These are phyloP conservation scores for Scaptomyza graminum DNA, from an alignment of 1,140 invertebrate genomes.

Conservation along the genomic window DNA sequence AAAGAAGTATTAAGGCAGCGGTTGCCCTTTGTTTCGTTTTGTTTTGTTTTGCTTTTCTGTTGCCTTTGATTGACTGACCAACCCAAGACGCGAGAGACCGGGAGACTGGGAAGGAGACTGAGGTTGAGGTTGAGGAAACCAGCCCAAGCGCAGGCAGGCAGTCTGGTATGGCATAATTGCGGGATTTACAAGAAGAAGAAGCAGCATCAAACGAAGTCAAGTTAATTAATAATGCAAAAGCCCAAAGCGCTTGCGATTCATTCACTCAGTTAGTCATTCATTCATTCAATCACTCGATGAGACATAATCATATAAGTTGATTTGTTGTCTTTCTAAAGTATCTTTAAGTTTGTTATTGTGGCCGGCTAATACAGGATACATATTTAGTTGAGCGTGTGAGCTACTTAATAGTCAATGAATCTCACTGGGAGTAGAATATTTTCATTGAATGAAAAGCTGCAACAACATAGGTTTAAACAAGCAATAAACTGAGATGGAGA, in stretches of 20 bases:
- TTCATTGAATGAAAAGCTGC: too few species aligned
- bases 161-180: constrained; percentile 77
- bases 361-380: constrained; percentile 67
- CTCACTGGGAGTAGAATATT: too few species aligned
- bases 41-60: constrained; percentile 49
- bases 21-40: constrained; percentile 68
- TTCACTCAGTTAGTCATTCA: constrained; percentile 44
- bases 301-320: constrained; percentile 39
- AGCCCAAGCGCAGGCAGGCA: constrained; percentile 54
- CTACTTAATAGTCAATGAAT: constrained; percentile 51
- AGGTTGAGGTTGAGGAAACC: constrained; percentile 21
- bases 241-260: constrained; percentile 57
- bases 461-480: too few species aligned
- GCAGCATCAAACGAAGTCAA: not conserved
- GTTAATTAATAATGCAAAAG: constrained; percentile 76
- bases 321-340: constrained; percentile 1
- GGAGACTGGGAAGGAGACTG: constrained; percentile 17
- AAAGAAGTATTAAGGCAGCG: constrained; percentile 75
- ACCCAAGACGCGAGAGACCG: constrained; percentile 33
- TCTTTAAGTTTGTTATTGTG: constrained; percentile 30
- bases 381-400: constrained; percentile 60
- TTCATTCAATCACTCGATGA: constrained; percentile 36
- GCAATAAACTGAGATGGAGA: too few species aligned
- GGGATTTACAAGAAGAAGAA: constrained; percentile 56
- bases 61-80: constrained; percentile 69